A percentile compares a stretch with the other conserved stretches of the same genome.
phyloP scores from a whole-genome alignment of 2,797 vertebrate species.

The Ciconia nigra region DNA sequence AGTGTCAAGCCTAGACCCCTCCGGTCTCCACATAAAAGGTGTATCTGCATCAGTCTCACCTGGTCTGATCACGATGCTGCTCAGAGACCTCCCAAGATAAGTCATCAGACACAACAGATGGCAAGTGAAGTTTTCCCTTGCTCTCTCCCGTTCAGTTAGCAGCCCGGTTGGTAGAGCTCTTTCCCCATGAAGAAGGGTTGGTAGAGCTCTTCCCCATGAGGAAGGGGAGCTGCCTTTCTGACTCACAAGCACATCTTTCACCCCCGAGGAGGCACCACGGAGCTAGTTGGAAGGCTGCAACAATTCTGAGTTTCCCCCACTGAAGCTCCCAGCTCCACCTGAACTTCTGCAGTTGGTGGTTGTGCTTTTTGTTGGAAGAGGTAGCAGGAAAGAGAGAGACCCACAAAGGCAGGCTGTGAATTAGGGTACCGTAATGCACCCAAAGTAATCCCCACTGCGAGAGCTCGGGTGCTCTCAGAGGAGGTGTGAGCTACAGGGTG shows the following conservation, averaged over 20 bases:
- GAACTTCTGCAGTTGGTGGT: not conserved
- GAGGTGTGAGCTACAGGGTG: not conserved
- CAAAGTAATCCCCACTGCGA: not conserved
- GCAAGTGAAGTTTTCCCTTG: not conserved
- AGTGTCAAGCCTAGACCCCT: not conserved
- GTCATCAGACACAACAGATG: not conserved
- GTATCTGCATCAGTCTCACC: not conserved
- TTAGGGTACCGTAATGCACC: not conserved
- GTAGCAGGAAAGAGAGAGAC: not conserved
- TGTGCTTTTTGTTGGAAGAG: not conserved
- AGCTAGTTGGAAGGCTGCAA: not conserved
- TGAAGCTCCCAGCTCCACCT: not conserved
- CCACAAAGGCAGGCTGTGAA: not conserved
- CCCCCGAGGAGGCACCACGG: accelerated
- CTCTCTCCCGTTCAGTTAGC: not conserved
- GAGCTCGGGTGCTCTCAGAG: not conserved
- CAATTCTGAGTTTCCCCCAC: not conserved
- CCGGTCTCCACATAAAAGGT: not conserved
- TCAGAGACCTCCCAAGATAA: not conserved
- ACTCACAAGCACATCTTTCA: not conserved
- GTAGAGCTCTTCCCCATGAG: not conserved
- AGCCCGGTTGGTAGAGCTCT: not conserved
- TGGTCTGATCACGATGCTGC: accelerated
- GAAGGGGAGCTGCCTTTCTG: not conserved
- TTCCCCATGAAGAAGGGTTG: not conserved